A percentile compares a stretch with the other conserved stretches of the same genome.
Evolutionary conservation across 2,888 invertebrate species (phyloP).

Genomic region (Rhagium mordax): DNA sequence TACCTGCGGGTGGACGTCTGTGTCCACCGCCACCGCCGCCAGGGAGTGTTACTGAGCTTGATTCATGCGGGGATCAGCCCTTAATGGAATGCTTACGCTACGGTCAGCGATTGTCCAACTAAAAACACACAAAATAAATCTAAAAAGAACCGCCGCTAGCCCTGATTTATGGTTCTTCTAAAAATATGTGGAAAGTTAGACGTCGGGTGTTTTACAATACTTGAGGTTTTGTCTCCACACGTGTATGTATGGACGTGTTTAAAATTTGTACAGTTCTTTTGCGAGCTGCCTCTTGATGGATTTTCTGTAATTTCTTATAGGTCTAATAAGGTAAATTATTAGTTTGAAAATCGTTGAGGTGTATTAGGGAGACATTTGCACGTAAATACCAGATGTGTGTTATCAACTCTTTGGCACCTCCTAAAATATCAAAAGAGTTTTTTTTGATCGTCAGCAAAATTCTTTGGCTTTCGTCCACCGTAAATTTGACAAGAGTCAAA

Average conservation of each 20-base stretch:
- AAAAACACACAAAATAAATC: slow-evolving; percentile 61
- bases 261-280: background rate
- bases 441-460: no score
- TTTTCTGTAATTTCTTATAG: no score
- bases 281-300: no score
- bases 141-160: slow-evolving; percentile 51
- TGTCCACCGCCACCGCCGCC: slow-evolving; percentile 56
- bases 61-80: slow-evolving; percentile 66
- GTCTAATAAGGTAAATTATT: no score
- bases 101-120: slow-evolving; percentile 66
- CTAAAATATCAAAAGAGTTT: no score
- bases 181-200: slow-evolving; percentile 48
- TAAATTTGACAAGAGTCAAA: no score
- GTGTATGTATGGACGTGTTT: background rate
- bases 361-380: no score
- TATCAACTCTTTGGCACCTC: no score
- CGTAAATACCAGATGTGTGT: no score
- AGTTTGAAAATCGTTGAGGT: no score
- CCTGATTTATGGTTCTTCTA: slow-evolving; percentile 47
- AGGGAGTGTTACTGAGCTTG: slow-evolving; percentile 63
- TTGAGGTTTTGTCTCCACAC: background rate
- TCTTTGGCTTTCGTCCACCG: no score
- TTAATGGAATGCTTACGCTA: slow-evolving; percentile 67
- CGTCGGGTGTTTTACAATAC: slow-evolving; percentile 16
- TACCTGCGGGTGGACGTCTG: slow-evolving; percentile 60